Evolutionary conservation across 2,888 invertebrate species (phyloP).

Genomic region (Phortica magna): DNA sequence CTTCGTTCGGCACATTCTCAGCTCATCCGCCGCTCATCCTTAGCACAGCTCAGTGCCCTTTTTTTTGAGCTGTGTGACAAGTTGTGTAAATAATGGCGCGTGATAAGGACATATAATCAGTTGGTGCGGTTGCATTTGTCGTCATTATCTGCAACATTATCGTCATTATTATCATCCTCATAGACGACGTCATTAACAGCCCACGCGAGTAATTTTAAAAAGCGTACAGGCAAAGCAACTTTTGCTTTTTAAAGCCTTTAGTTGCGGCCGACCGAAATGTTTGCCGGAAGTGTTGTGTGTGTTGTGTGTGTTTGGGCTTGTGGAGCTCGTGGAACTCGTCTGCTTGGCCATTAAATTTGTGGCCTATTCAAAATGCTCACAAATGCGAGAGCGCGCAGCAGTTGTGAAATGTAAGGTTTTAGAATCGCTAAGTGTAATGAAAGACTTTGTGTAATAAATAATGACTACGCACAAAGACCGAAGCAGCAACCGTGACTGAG

Average conservation of each 20-base stretch:
- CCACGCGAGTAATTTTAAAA: background rate
- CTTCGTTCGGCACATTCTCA: too few species aligned
- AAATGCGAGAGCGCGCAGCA: background rate
- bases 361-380: conserved; percentile 10
- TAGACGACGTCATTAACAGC: background rate
- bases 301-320: too few species aligned
- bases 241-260: conserved; percentile 10
- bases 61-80: background rate
- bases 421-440: conserved; percentile 52
- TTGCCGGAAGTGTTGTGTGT: too few species aligned
- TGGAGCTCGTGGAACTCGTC: too few species aligned
- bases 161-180: background rate
- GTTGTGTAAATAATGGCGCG: conserved; percentile 15
- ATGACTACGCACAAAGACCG: conserved; percentile 58
- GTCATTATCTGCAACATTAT: conserved; percentile 2
- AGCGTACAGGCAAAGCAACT: background rate
- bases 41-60: too few species aligned
- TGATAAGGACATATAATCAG: conserved; percentile 24
- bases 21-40: too few species aligned
- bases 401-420: background rate
- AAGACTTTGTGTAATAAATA: conserved; percentile 69
- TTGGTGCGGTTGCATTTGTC: background rate
- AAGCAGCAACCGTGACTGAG: conserved; percentile 38
- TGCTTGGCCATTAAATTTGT: conserved; percentile 5
- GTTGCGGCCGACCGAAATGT: background rate